Conservation (phyloP, 64 coral and sea anemone species). For the Porites lutea region DNA sequence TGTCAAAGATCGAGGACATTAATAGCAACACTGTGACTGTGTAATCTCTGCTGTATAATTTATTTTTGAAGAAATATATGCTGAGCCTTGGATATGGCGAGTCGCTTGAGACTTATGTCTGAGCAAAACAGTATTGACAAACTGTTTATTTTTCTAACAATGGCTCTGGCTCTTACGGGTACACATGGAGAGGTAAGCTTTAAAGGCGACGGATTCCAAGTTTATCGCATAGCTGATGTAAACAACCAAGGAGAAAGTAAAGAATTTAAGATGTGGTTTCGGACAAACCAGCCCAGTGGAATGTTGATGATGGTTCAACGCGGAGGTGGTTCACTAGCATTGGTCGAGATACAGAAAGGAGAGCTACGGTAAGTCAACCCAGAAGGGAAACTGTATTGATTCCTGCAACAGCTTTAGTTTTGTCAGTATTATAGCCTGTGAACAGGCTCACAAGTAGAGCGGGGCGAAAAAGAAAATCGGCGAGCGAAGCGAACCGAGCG, state of each 20-base stretch:
- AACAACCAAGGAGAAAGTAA: not conserved
- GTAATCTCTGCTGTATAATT: too few species aligned
- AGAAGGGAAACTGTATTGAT: too few species aligned
- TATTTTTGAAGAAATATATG: too few species aligned
- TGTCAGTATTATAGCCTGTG: too few species aligned
- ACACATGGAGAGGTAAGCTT: not conserved
- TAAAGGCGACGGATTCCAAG: not conserved
- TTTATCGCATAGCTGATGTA: not conserved
- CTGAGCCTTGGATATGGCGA: not conserved
- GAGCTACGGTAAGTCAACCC: slow-evolving; percentile 11
- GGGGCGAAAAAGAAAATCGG: too few species aligned
- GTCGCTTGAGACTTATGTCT: not conserved
- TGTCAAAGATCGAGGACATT: too few species aligned
- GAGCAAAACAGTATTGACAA: not conserved
- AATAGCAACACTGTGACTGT: not conserved
- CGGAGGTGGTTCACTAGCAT: not conserved
- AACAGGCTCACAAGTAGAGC: too few species aligned
- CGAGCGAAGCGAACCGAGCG: too few species aligned
- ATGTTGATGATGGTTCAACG: slow-evolving; percentile 28
- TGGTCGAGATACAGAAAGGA: not conserved
- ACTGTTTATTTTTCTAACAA: not conserved
- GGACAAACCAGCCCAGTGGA: not conserved
- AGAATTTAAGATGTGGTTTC: slow-evolving; percentile 21
- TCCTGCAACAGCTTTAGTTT: too few species aligned
- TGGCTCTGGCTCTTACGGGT: not conserved